Conservation (phyloP, 2,888 invertebrate genomes). For the Mimachlamys varia region DNA sequence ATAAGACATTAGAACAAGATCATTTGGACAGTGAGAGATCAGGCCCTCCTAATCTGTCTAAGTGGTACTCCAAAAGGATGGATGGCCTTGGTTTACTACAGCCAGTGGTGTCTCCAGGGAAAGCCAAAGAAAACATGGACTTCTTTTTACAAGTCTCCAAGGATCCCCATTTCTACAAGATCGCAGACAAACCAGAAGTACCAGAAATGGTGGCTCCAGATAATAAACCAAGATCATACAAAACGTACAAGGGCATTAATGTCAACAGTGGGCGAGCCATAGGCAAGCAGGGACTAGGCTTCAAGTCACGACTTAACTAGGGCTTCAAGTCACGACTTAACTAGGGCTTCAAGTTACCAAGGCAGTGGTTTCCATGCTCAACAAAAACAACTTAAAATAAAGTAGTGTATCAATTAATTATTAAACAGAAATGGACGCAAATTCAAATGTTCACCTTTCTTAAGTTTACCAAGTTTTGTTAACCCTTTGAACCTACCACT, state of each 20-base stretch:
- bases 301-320: background rate
- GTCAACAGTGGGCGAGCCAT: background rate
- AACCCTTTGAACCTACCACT: background rate
- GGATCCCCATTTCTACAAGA: constrained; percentile 4
- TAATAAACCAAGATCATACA: background rate
- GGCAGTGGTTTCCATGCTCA: too few relatives aligned
- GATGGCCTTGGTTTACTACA: background rate
- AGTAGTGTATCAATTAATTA: too few relatives aligned
- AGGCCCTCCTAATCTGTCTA: background rate
- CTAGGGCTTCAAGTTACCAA: background rate
- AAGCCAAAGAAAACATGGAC: constrained; percentile 21
- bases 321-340: background rate
- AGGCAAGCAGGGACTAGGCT: background rate
- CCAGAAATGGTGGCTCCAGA: background rate
- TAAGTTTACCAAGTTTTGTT: too few relatives aligned
- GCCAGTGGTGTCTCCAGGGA: background rate
- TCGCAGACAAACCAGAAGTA: background rate
- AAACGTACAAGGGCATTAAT: background rate
- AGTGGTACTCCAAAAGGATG: background rate
- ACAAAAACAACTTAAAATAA: too few relatives aligned
- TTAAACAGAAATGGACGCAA: too few relatives aligned
- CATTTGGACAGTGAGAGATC: background rate
- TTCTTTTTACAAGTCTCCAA: constrained; percentile 21
- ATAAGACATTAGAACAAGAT: background rate
- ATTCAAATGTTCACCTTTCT: too few relatives aligned